Conservation (phyloP, 2,888 invertebrate genomes). For the Limnephilus marmoratus region DNA sequence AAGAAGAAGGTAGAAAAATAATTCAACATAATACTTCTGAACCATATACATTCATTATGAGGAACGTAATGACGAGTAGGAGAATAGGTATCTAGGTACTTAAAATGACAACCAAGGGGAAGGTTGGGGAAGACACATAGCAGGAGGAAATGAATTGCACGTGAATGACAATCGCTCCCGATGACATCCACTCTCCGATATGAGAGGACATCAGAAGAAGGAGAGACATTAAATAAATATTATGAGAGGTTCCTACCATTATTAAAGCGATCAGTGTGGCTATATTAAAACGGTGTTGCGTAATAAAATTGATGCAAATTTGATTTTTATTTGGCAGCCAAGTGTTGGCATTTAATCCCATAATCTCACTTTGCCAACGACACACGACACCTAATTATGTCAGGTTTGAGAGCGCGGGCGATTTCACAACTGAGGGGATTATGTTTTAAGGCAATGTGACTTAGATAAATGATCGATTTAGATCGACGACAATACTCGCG, state of each 20-base stretch:
- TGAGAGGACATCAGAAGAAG: not conserved
- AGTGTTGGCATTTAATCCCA: not conserved
- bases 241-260: not conserved
- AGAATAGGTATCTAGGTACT: not conserved
- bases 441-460: constrained; percentile 47
- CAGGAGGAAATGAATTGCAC: too few species aligned
- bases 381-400: not conserved
- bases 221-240: not conserved
- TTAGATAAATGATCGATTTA: constrained; percentile 57
- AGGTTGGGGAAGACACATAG: not conserved
- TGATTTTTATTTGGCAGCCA: not conserved
- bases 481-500: constrained; percentile 15
- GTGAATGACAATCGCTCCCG: not conserved
- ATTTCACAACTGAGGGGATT: not conserved
- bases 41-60: too few species aligned
- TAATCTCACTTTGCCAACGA: not conserved
- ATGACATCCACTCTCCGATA: not conserved
- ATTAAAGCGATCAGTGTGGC: not conserved
- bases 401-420: not conserved
- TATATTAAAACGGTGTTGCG: not conserved
- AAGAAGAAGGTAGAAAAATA: too few species aligned
- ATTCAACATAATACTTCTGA: too few species aligned
- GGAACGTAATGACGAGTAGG: too few species aligned
- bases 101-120: not conserved
- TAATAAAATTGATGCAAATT: not conserved